Base-by-base conservation (phyloP, 2,113 vertebrate genomes). In the Brachyhypopomus gauderio region DNA sequence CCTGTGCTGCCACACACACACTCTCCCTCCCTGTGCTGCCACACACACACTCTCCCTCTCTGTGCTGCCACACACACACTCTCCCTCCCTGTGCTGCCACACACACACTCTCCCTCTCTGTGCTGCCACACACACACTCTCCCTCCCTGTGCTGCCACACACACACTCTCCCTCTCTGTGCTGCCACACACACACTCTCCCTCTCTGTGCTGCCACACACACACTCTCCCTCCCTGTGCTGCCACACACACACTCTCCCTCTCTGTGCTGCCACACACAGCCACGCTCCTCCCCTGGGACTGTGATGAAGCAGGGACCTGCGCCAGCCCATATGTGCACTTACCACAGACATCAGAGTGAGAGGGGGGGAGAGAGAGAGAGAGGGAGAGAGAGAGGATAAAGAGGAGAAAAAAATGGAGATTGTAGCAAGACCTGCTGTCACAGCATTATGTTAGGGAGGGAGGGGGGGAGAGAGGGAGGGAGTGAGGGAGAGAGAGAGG, bases 371-470 rank as follows among this genome's bases (percentile, higher is more conserved):
- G 72, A 69, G n/a, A 78, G 79, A 75, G 25, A 79, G 63, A 56
- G 36, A 72, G 25, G 12, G n/a, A 72, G 20, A 60, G n/a, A 22
- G 45, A 67, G 23, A 27, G 34, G 59, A 23, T 64, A 79, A 76
- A 74, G 14, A 58, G 83, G 34, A 1, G 45, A 22, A 19, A n/a
- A 71, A 19, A 83, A 88, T 41, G 55, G 23, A 58, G 56, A 85
- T 76, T 20, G 73, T 83, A 2, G 12, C 5, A 9, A 70, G 23
- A 83, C 74, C 79, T 83, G 81, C 86, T 84, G 75, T 4, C 76
- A 86, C 84, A 88, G 85, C 84, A 76, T 82, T 67, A 63, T 6
- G 58, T 27, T 78, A 23, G 36, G 48, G 16, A 25, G 60, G n/a
- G n/a, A n/a, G n/a, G 20, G 66, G 19, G 55, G 45, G 9, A 25